Conservation (phyloP, 2,888 invertebrate species). For the Drosophila pseudotakahashii region DNA sequence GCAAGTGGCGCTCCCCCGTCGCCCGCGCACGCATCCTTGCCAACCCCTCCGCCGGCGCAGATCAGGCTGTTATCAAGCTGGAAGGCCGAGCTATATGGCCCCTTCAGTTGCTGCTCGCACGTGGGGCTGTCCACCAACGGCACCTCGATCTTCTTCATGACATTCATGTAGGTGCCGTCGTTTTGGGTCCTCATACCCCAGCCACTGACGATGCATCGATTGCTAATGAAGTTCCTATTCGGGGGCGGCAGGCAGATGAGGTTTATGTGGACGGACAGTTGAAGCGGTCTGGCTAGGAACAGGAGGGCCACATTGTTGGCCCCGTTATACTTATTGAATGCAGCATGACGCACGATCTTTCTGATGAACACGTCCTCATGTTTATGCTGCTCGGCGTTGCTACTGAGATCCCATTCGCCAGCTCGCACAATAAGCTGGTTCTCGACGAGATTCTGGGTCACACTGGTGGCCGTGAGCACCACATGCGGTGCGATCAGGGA, state of each 20-base stretch:
- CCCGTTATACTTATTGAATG: accelerated
- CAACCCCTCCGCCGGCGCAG: constrained; percentile 90
- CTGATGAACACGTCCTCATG: constrained; percentile 16
- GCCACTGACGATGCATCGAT: constrained; percentile 73
- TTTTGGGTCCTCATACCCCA: constrained; percentile 73
- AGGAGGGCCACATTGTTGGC: constrained; percentile 40
- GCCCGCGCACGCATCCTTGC: constrained; percentile 89
- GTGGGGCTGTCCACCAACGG: constrained; percentile 86
- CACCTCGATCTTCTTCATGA: constrained; percentile 88
- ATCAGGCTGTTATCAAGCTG: constrained; percentile 88
- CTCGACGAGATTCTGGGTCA: too few relatives aligned
- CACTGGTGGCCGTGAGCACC: constrained; percentile 20
- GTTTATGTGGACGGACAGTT: constrained; percentile 19
- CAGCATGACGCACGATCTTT: constrained; percentile 8
- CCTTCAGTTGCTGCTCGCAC: constrained; percentile 82
- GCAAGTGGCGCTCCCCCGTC: constrained; percentile 92
- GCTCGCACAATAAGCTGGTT: constrained; percentile 16
- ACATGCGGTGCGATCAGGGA: constrained; percentile 32
- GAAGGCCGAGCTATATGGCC: constrained; percentile 81
- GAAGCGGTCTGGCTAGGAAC: constrained; percentile 8
- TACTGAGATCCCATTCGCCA: constrained; percentile 39
- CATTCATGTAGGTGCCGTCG: constrained; percentile 85
- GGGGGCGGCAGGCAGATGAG: constrained; percentile 41
- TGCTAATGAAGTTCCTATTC: constrained; percentile 1
- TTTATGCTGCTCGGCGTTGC: neutral